A percentile compares a stretch with the other conserved stretches of the same genome.
Conservation (phyloP, 1,140 invertebrate genomes). For the Bursaphelenchus mucronatus region DNA sequence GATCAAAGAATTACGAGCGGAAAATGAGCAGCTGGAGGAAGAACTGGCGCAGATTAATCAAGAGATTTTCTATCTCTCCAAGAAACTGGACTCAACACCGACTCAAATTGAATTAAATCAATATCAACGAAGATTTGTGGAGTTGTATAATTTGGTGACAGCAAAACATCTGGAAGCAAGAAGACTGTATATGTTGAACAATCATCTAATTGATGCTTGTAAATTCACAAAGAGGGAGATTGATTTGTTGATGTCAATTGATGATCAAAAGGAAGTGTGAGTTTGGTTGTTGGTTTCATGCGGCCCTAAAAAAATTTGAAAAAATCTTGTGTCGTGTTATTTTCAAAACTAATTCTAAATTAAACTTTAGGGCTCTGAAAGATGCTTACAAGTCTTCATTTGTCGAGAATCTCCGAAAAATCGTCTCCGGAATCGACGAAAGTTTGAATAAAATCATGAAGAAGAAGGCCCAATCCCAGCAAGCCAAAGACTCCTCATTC, state of each 20-base stretch:
- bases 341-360: constrained; percentile 56
- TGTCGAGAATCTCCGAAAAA: constrained; percentile 63
- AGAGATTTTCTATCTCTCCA: constrained; percentile 72
- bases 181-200: constrained; percentile 91
- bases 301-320: too few species aligned
- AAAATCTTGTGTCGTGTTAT: constrained; percentile 8
- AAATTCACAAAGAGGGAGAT: constrained; percentile 85
- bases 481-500: too few species aligned
- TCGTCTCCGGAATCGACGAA: constrained; percentile 31
- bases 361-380: constrained; percentile 36
- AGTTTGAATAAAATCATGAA: constrained; percentile 37
- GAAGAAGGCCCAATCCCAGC: too few species aligned
- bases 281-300: constrained; percentile 59
- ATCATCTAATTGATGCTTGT: constrained; percentile 87
- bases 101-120: constrained; percentile 84
- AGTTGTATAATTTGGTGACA: constrained; percentile 87
- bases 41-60: constrained; percentile 74
- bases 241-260: constrained; percentile 82
- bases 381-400: constrained; percentile 54
- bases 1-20: constrained; percentile 61
- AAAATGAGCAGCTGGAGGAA: constrained; percentile 37
- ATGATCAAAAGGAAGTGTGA: constrained; percentile 84
- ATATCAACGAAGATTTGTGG: constrained; percentile 88
- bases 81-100: constrained; percentile 83
- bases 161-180: constrained; percentile 92